These are phyloP conservation scores for Cyclophora albipunctata DNA, from an alignment of 2,888 invertebrate species.

Conservation along the genomic window DNA sequence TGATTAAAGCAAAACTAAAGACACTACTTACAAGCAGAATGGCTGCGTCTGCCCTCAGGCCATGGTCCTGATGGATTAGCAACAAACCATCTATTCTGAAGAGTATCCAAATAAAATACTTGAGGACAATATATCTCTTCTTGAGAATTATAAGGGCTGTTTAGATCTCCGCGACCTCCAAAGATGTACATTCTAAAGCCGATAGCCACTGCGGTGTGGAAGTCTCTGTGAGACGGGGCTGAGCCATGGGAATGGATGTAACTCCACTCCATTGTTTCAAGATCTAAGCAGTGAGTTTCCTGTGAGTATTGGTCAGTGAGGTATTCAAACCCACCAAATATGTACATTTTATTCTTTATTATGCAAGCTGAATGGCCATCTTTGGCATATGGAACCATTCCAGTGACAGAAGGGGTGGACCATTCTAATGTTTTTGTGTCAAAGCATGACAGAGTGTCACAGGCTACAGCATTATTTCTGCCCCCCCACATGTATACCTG, in stretches of 20 bases:
- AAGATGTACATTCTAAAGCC: slow-evolving; percentile 89
- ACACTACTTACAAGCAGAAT: slow-evolving; percentile 87
- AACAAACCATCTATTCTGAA: slow-evolving; percentile 81
- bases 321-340: slow-evolving; percentile 95
- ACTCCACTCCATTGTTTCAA: slow-evolving; percentile 83
- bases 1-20: too few relatives aligned
- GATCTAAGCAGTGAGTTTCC: slow-evolving; percentile 84
- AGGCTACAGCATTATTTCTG: slow-evolving; percentile 87
- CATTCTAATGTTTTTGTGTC: slow-evolving; percentile 82
- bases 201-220: slow-evolving; percentile 89
- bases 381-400: slow-evolving; percentile 84
- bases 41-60: slow-evolving; percentile 90
- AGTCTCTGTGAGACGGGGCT: slow-evolving; percentile 86
- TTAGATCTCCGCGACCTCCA: slow-evolving; percentile 88
- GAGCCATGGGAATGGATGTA: slow-evolving; percentile 77
- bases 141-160: slow-evolving; percentile 65
- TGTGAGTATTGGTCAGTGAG: slow-evolving; percentile 86
- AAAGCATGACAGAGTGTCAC: slow-evolving; percentile 87
- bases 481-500: slow-evolving; percentile 94
- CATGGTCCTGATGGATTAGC: slow-evolving; percentile 74
- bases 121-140: slow-evolving; percentile 87
- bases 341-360: slow-evolving; percentile 86
- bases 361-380: slow-evolving; percentile 95
- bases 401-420: slow-evolving; percentile 79
- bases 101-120: slow-evolving; percentile 84